phyloP scores from a whole-genome alignment of 2,888 invertebrate species.

The Adelognathus sp. region DNA sequence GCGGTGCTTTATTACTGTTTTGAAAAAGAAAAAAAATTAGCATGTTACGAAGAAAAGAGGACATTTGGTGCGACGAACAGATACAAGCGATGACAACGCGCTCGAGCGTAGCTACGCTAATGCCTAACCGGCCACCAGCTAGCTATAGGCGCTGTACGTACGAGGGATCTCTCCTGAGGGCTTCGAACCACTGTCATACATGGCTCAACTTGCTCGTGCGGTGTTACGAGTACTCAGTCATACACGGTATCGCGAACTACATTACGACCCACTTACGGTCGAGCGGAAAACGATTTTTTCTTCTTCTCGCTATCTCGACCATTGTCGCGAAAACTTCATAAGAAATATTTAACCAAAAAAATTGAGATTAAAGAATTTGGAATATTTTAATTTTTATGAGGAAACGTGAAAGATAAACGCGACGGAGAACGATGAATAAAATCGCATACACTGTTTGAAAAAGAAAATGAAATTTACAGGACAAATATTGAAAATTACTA shows the following conservation, averaged over 20 bases:
- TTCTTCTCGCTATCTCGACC: background rate
- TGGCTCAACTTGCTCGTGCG: slow-evolving; percentile 35
- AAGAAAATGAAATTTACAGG: too few relatives aligned
- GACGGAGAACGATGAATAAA: too few relatives aligned
- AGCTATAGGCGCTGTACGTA: slow-evolving; percentile 12
- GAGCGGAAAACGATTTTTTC: background rate
- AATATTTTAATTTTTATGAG: too few relatives aligned
- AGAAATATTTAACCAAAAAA: background rate
- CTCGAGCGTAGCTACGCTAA: slow-evolving; percentile 30
- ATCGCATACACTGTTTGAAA: too few relatives aligned
- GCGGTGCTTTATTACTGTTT: too few relatives aligned
- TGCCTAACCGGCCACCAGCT: slow-evolving; percentile 19
- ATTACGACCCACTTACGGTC: slow-evolving; percentile 31
- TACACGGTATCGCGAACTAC: slow-evolving; percentile 29
- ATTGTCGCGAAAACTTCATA: background rate
- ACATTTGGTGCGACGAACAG: too few relatives aligned
- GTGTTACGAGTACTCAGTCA: slow-evolving; percentile 42
- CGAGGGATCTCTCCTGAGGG: slow-evolving; percentile 61
- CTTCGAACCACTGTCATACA: slow-evolving; percentile 46
- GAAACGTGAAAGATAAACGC: background rate
- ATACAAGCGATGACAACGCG: too few relatives aligned
- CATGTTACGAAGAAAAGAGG: background rate
- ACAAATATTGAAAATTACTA: too few relatives aligned
- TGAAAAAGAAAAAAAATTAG: too few relatives aligned
- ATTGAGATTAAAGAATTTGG: too few relatives aligned